Percentiles rank a stretch among this genome's conserved stretches.
Conservation (phyloP, 2,888 invertebrate species). For the Aphidius colemani region DNA sequence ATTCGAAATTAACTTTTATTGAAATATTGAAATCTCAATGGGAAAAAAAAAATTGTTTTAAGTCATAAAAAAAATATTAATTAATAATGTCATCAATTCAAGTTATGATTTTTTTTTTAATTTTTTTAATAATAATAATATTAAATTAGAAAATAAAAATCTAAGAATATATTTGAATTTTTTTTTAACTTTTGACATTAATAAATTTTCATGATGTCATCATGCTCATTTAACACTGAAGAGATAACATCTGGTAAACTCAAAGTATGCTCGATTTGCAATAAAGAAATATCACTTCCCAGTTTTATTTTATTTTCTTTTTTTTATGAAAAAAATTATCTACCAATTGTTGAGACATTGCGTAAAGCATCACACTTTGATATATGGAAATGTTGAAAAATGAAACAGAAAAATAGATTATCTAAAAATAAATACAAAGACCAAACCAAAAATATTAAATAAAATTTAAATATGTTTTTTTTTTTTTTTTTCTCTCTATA, state of each 20-base stretch:
- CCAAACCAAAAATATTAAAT: too few species aligned
- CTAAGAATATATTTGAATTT: not conserved
- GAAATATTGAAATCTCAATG: too few species aligned
- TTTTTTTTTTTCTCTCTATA: too few species aligned
- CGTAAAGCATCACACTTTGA: conserved; percentile 9
- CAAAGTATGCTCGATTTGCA: not conserved
- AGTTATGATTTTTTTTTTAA: not conserved
- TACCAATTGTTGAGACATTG: too few species aligned
- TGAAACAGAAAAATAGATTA: conserved; percentile 19
- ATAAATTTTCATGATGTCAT: conserved; percentile 9
- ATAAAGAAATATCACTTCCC: not conserved
- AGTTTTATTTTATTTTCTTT: too few species aligned
- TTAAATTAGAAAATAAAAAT: not conserved
- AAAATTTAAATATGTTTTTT: too few species aligned
- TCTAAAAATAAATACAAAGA: conserved; percentile 12
- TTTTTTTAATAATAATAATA: too few species aligned
- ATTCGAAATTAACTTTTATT: too few species aligned
- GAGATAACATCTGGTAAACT: conserved; percentile 7
- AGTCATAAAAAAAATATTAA: not conserved
- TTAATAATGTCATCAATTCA: not conserved
- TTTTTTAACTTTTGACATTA: not conserved
- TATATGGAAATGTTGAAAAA: conserved; percentile 17
- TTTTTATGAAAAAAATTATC: too few species aligned
- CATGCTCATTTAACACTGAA: not conserved
- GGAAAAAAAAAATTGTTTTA: not conserved